Evolutionary conservation across 2,113 vertebrate genomes (phyloP).

Genomic region (Arenaria interpres): DNA sequence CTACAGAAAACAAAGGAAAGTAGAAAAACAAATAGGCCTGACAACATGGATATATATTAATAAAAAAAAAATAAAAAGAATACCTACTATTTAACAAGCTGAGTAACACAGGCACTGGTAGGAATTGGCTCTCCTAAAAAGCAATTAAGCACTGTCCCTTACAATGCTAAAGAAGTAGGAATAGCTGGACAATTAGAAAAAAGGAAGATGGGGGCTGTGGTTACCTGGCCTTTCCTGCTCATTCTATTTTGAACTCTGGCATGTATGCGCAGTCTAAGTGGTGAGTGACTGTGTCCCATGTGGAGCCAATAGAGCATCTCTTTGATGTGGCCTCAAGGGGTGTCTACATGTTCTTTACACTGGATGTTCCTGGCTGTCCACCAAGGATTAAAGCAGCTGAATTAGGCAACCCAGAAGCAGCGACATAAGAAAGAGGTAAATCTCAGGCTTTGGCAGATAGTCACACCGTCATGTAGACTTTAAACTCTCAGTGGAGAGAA

Average conservation of each 20-base stretch:
- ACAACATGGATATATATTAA: background rate
- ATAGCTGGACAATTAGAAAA: background rate
- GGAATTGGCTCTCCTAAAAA: background rate
- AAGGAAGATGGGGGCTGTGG: background rate
- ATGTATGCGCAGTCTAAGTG: fast-evolving
- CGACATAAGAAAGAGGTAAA: background rate
- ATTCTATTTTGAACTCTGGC: background rate
- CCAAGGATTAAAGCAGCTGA: background rate
- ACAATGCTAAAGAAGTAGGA: background rate
- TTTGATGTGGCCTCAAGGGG: background rate
- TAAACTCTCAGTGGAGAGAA: background rate
- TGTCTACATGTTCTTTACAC: background rate
- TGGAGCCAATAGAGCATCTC: background rate
- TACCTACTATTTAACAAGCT: fast-evolving
- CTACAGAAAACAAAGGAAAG: background rate
- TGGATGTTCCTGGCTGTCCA: background rate
- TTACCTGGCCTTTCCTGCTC: background rate
- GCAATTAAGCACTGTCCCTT: background rate
- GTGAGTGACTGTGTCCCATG: background rate
- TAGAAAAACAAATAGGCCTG: background rate
- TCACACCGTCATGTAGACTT: background rate
- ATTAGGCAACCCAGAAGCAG: background rate
- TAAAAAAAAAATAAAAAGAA: background rate
- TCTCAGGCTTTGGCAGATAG: background rate
- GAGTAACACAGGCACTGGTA: background rate